Evolutionary conservation across 2,888 invertebrate species (phyloP), one percentile per base, ranked within the genome.

Genomic region (Dicycla oo): DNA sequence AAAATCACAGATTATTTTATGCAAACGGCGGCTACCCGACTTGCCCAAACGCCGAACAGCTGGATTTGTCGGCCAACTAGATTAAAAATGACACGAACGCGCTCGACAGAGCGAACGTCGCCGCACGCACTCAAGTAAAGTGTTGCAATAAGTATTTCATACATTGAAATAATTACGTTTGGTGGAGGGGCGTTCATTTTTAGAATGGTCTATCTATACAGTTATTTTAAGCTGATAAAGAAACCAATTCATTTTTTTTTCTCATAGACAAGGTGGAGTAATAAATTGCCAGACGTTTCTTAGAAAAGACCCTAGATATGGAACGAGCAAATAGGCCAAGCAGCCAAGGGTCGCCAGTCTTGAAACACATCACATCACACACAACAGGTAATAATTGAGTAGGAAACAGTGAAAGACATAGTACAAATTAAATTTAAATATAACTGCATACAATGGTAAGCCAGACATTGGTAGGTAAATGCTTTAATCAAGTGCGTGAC

Each of bases 401-500:
- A 56, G 7, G 18, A 47, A 51, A 38, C n/a, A 56, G 40, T 47
- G 54, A n/a, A 34, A 34, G 18, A 61, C 47, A 13, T 45, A 38
- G 18, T 34, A 26, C 11, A 65, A 60, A 72, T 56, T 47, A 58
- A 18, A 61, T 61, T 45, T 51, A 26, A 69, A 23, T 69, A 66
- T 56, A 49, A 65, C 56, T 63, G 73, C n/a, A 58, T 70, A 56
- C 63, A 61, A 78, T 45, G 67, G 60, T 72, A 53, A 68, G 65
- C 40, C 66, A 68, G 66, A 75, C 84, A 80, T 84, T 83, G 78
- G 80, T 82, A 81, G 75, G 75, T 83, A 87, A 88, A 88, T 83
- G 80, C 78, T 86, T 86, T 88, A 87, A 88, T 88, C 86, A 88
- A 83, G 87, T 85, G 84, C 83, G 62, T 67, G 75, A 60, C 62